Evolutionary conservation across 2,113 vertebrate species (phyloP).

Genomic region (Nannospalax galili): DNA sequence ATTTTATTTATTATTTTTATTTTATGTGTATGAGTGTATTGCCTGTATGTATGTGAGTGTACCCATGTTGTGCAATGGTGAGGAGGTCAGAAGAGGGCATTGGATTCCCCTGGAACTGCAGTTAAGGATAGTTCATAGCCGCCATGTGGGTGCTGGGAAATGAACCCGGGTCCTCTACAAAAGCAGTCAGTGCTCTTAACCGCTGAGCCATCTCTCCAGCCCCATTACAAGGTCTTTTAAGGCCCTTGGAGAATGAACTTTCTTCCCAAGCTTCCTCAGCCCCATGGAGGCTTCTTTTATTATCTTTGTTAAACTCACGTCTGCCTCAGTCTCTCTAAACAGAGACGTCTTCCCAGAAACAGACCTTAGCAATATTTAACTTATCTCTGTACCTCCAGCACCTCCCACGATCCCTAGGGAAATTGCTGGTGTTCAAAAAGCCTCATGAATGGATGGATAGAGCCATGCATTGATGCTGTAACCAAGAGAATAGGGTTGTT

Average conservation of each 20-base stretch:
- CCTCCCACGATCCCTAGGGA: no score
- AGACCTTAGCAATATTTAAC: rapidly evolving
- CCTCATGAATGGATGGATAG: background rate
- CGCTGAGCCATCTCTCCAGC: no score
- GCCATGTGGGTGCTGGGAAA: no score
- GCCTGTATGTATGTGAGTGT: no score
- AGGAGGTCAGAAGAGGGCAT: no score
- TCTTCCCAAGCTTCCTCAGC: background rate
- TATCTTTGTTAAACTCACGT: background rate
- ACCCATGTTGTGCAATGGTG: no score
- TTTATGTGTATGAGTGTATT: no score
- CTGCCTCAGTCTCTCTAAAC: background rate
- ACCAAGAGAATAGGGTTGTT: background rate
- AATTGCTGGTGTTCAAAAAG: background rate
- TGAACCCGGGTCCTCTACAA: no score
- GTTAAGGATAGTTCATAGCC: no score
- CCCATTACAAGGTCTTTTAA: background rate
- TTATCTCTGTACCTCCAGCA: background rate
- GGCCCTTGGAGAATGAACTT: background rate
- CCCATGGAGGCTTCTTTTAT: background rate
- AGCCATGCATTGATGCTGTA: rapidly evolving
- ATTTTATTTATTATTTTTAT: no score
- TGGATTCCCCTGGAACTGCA: no score
- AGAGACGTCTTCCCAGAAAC: background rate
- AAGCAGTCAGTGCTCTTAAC: no score